Percentiles rank a stretch among this genome's conserved stretches.
Evolutionary conservation across 1,140 invertebrate species (phyloP).

Genomic region (Condylostylus longicornis): DNA sequence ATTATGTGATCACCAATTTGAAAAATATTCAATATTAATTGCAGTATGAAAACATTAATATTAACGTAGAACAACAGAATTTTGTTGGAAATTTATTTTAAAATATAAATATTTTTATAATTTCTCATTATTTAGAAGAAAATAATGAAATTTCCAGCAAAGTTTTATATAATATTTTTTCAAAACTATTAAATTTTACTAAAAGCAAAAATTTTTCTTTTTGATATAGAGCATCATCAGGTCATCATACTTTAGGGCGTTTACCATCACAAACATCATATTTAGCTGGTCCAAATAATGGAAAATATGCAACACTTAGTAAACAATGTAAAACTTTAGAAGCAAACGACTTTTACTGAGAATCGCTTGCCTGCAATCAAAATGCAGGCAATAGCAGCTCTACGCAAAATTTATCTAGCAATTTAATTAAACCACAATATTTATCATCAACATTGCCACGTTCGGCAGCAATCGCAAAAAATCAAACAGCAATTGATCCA

Average conservation of each 20-base stretch:
- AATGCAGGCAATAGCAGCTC: constrained; percentile 34
- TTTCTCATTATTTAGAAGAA: no score
- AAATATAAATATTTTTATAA: no score
- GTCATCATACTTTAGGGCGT: constrained; percentile 38
- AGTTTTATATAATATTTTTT: no score
- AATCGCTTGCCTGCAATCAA: constrained; percentile 42
- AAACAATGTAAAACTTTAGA: constrained; percentile 91
- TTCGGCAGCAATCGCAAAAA: constrained; percentile 21
- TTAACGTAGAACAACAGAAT: no score
- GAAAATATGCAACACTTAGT: constrained; percentile 79
- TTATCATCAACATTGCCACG: constrained; percentile 26
- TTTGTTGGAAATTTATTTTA: no score
- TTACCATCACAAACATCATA: constrained; percentile 31
- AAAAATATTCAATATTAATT: no score
- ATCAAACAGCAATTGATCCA: constrained; percentile 11
- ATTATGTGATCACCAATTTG: no score
- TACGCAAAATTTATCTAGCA: constrained; percentile 14
- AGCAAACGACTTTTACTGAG: constrained; percentile 88
- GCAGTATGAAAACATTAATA: no score
- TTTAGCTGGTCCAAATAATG: constrained; percentile 43
- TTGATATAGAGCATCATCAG: constrained; percentile 11
- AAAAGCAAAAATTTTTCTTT: no score
- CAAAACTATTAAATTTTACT: no score
- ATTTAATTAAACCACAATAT: neutral
- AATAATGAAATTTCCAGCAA: no score